Evolutionary conservation across 2,888 invertebrate genomes (phyloP), one percentile per base, ranked within the genome.

Genomic region (Acholoe squamosa): DNA sequence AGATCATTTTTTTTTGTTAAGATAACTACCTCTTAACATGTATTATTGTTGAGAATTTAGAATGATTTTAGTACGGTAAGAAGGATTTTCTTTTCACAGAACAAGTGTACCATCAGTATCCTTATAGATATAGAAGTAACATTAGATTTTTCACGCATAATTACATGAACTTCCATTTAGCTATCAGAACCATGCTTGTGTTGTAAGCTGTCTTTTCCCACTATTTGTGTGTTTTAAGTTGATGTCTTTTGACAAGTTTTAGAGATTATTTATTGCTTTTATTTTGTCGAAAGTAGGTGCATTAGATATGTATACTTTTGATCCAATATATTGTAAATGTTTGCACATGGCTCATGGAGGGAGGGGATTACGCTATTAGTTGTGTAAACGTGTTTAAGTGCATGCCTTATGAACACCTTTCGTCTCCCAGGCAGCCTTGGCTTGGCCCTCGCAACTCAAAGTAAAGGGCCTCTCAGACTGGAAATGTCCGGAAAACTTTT

Each of bases 291-390:
- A n/a, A n/a, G n/a, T 61, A n/a, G 61, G 3, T 61, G 61, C 61
- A 61, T 14, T 61, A n/a, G 22, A 19, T n/a, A 43, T 43, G 43
- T 43, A 61, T 19, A 61, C 14, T 61, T 61, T n/a, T 61, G 61
- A 61, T 61, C 61, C n/a, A 61, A 61, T 61, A 61, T 19, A n/a
- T n/a, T 61, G 61, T 61, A n/a, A 61, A 61, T 61, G 61, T 61
- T 61, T 43, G 3, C 43, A 10, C 43, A 7, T 61, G 61, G 61
- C 61, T 61, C 61, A 61, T n/a, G 61, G 61, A 61, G 61, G 61
- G 5, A 61, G 22, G 19, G 19, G 54, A n/a, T 12, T 61, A 61
- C 14, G 19, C 61, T 19, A 14, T 61, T 7, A 3, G 61, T 61
- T 19, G 5, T 19, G 12, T 19, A 43, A 43, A 43, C 43, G 3